Evolutionary conservation across 30 jellyfish, hydroid and myxozoan species (phyloP), one percentile per base, ranked within the genome.

Genomic region (Catostylus mosaicus): DNA sequence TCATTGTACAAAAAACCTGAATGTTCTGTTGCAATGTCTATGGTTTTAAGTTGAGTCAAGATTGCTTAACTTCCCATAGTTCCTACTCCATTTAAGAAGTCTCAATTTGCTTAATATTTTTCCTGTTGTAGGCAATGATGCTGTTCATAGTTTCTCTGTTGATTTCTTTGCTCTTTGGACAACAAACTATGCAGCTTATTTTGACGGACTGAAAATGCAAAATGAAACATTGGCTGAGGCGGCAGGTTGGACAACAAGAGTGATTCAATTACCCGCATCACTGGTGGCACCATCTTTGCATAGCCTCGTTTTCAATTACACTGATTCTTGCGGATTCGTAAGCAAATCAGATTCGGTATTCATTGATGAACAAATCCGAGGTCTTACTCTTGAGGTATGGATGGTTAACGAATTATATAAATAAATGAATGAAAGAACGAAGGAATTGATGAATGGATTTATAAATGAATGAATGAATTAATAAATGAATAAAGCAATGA

Each of bases 251-350:
- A 27, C 61, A 0, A 24, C 35, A 27, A 32, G 16, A 10, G 51
- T 79, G 0, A n/a, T 30, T 12, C 57, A 45, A 2, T 71, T 78
- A 23, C 38, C 82, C 7, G 34, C 62, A 7, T 38, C 37, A 22
- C 38, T 50, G 2, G 48, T 65, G n/a, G 50, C 81, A 20, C 82
- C 89, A 16, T 36, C 80, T 9, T 29, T 69, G n/a, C 37, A 79
- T 61, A 27, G 50, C 40, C 75, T 79, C 75, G 66, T 38, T 47
- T 79, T 79, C 75, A 79, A 79, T 45, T 79, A 79, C 77, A 79
- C 89, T 46, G 89, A 79, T 46, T 63, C 31, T 1, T 79, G 89
- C 34, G 63, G 57, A 27, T 14, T 71, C 12, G 24, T 43, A 30
- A 79, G 74, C 23, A 37, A 63, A 19, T n/a, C 81, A 12, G 61